These are phyloP conservation scores for Marcusenius ussheri DNA, from an alignment of 2,113 vertebrate genomes.

Conservation along the genomic window DNA sequence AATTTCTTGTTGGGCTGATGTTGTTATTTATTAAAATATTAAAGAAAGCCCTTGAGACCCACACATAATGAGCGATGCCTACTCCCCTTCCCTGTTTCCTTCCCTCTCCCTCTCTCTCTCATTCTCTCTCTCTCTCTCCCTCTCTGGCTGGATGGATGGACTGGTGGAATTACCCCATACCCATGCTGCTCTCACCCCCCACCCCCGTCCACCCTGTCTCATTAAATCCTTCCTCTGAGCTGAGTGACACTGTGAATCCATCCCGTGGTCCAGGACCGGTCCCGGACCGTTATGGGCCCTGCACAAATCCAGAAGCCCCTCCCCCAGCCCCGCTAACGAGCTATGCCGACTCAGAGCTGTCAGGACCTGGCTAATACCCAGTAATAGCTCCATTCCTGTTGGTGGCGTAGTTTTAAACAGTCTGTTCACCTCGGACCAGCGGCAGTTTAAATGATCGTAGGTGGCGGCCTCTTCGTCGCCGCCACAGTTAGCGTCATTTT, in stretches of 20 bases:
- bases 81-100: constrained; percentile 47
- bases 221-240: constrained; percentile 87
- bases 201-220: constrained; percentile 67
- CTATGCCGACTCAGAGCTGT: constrained; percentile 93
- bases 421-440: constrained; percentile 47
- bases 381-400: constrained; percentile 71
- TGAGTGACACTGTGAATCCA: constrained; percentile 99
- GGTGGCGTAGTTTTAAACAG: constrained; percentile 48
- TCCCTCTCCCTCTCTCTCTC: neutral
- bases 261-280: constrained; percentile 67
- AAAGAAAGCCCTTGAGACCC: constrained; percentile 94
- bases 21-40: constrained; percentile 99
- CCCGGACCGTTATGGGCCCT: constrained; percentile 66
- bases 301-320: constrained; percentile 66
- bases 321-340: constrained; percentile 76
- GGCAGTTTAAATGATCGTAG: neutral
- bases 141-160: constrained; percentile 58
- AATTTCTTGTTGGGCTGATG: constrained; percentile 99
- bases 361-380: constrained; percentile 75
- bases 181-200: constrained; percentile 51
- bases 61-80: constrained; percentile 91
- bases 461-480: neutral
- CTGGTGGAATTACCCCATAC: constrained; percentile 67
- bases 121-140: constrained; percentile 2
- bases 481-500: neutral